Conservation (phyloP, 2,113 vertebrate genomes). For the Anarrhichthys ocellatus region DNA sequence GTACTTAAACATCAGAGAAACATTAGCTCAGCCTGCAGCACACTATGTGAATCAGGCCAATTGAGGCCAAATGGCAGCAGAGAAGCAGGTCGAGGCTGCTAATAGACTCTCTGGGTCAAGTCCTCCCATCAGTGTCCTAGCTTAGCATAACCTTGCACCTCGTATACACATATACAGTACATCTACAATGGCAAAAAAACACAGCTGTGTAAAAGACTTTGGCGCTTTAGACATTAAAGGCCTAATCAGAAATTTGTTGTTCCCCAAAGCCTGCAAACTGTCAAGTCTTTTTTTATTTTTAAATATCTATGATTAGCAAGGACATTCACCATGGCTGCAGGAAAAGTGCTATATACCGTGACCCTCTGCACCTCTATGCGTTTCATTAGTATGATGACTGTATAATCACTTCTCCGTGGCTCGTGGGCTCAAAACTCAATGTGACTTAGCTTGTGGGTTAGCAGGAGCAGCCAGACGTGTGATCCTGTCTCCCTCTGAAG, state of each 20-base stretch:
- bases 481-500: constrained; percentile 17
- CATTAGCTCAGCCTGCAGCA: neutral
- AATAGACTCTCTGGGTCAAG: constrained; percentile 11
- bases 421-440: constrained; percentile 1
- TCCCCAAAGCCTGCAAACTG: neutral
- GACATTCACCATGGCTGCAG: constrained; percentile 20
- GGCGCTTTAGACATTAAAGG: neutral
- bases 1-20: neutral
- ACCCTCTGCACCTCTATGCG: constrained; percentile 13
- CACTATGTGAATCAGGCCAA: neutral
- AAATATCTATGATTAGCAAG: constrained; percentile 3
- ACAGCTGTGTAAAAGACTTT: neutral
- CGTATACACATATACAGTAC: neutral
- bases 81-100: constrained; percentile 13
- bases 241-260: neutral
- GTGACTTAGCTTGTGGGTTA: constrained; percentile 23
- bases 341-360: neutral
- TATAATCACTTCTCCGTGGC: constrained; percentile 28
- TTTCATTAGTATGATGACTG: constrained; percentile 34
- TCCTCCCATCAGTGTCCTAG: constrained; percentile 7
- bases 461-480: constrained; percentile 5
- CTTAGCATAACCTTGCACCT: constrained; percentile 1
- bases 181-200: neutral
- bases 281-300: neutral
- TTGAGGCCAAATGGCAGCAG: constrained; percentile 4